Evolutionary conservation across 2,888 invertebrate species (phyloP).

Genomic region (Luffia ferchaultella): DNA sequence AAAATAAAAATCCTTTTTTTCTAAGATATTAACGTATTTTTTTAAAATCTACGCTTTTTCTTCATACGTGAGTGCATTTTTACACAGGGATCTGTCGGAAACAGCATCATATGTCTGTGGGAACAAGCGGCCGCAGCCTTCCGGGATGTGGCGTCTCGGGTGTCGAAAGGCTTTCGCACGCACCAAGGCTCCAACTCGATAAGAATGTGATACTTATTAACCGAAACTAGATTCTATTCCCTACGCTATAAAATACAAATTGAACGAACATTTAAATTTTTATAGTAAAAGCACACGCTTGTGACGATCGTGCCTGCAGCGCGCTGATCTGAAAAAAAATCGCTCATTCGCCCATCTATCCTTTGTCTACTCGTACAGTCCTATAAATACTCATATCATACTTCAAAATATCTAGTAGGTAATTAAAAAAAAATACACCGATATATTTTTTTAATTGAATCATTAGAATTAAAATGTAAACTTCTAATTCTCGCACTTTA

Average conservation of each 20-base stretch:
- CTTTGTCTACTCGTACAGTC: conserved; percentile 13
- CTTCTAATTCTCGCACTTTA: no score
- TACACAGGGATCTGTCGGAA: background rate
- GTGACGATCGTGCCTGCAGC: conserved; percentile 30
- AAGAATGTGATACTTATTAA: background rate
- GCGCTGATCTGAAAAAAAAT: conserved; percentile 32
- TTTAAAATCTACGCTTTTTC: no score
- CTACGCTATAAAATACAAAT: background rate
- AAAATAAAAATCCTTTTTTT: no score
- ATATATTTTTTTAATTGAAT: conserved; percentile 8
- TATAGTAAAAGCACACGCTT: background rate
- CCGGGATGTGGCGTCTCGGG: conserved; percentile 62
- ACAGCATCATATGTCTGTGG: background rate
- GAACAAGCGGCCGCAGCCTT: conserved; percentile 37
- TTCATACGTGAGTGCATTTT: background rate
- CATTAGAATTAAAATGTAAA: no score
- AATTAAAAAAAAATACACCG: conserved; percentile 2
- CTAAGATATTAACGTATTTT: no score
- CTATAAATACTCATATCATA: no score
- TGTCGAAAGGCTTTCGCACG: conserved; percentile 51
- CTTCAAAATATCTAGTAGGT: no score
- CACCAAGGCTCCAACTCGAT: conserved; percentile 9
- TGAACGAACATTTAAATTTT: background rate
- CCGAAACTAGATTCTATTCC: background rate
- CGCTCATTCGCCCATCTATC: conserved; percentile 35